phyloP scores from a whole-genome alignment of 2,113 vertebrate species.

The Nettapus auritus region DNA sequence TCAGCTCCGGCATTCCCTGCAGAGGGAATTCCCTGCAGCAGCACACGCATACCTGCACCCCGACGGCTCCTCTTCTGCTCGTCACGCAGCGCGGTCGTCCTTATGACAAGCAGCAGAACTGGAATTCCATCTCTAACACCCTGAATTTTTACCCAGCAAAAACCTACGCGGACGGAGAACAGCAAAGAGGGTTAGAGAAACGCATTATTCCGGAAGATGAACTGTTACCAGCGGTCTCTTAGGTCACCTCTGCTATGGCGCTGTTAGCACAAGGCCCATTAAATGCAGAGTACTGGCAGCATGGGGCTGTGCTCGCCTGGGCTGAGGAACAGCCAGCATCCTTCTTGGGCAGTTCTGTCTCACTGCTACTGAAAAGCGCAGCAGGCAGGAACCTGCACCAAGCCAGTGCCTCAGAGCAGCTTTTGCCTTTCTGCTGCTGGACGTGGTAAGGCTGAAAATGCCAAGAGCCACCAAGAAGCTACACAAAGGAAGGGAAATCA shows the following conservation, averaged over 20 bases:
- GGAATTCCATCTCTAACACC: neutral
- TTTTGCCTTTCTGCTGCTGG: neutral
- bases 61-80: fast-evolving
- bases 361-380: neutral
- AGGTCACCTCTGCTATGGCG: conserved; percentile 21
- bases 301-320: conserved; percentile 23
- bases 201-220: conserved; percentile 30
- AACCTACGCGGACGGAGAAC: neutral
- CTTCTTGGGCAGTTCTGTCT: conserved; percentile 9
- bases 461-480: neutral
- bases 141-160: neutral
- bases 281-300: conserved; percentile 47
- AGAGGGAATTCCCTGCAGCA: neutral
- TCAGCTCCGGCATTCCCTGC: neutral
- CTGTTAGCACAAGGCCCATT: conserved; percentile 29
- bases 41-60: neutral
- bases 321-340: conserved; percentile 1
- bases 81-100: neutral
- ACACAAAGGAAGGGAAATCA: neutral
- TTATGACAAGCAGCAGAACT: neutral
- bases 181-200: neutral
- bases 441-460: fast-evolving
- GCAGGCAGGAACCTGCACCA: neutral
- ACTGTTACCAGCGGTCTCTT: conserved; percentile 12
- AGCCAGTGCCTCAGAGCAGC: neutral